Evolutionary conservation across 2,113 vertebrate genomes (phyloP).

Genomic region (Plestiodon gilberti): DNA sequence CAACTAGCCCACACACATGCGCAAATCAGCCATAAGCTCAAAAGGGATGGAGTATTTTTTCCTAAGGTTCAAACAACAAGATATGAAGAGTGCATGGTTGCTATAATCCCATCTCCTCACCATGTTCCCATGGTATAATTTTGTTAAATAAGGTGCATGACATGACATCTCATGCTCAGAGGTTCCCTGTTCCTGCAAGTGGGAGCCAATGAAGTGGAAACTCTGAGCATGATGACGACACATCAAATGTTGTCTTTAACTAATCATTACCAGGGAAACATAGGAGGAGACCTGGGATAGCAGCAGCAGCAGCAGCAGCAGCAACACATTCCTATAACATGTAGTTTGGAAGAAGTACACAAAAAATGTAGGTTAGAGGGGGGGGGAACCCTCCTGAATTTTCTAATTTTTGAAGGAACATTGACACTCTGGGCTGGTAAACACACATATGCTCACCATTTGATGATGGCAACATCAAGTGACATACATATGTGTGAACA

Average conservation of each 20-base stretch:
- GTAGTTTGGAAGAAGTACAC: not conserved
- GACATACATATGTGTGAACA: too few relatives aligned
- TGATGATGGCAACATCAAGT: too few relatives aligned
- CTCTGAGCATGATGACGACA: not conserved
- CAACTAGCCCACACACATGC: too few relatives aligned
- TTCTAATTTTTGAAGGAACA: not conserved
- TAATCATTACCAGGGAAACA: not conserved
- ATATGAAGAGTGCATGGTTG: not conserved
- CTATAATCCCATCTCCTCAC: too few relatives aligned
- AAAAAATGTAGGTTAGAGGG: too few relatives aligned
- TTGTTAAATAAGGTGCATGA: not conserved
- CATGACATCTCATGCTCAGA: too few relatives aligned
- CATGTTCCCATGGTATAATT: too few relatives aligned
- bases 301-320: not conserved
- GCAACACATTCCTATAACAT: not conserved
- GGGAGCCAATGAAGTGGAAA: not conserved
- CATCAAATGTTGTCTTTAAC: not conserved
- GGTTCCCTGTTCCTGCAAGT: not conserved
- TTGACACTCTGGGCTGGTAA: not conserved
- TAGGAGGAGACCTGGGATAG: not conserved
- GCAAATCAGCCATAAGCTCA: not conserved
- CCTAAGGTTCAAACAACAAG: not conserved
- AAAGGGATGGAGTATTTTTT: not conserved
- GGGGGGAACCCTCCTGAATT: not conserved
- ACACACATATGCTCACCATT: not conserved